These are phyloP conservation scores for Sarcophilus harrisii DNA, from an alignment of 2,797 vertebrate species.

Conservation along the genomic window DNA sequence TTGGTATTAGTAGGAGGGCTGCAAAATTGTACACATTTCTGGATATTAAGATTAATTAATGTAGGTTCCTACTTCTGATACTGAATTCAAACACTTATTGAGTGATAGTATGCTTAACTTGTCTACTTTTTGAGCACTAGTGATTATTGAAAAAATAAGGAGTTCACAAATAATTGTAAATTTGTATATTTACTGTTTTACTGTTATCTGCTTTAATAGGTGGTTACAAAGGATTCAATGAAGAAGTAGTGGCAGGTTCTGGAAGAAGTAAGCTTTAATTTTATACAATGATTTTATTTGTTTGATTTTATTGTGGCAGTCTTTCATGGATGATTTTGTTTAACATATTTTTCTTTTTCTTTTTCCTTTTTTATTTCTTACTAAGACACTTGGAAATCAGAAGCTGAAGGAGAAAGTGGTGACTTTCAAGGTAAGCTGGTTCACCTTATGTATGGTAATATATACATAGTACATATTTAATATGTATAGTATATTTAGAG, in stretches of 20 bases:
- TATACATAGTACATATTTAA: background rate
- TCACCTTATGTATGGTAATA: too few relatives aligned
- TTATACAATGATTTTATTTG: slow-evolving; percentile 16
- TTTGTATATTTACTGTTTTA: slow-evolving; percentile 36
- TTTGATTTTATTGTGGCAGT: slow-evolving; percentile 47
- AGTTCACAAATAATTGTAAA: background rate
- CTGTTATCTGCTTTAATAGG: slow-evolving; percentile 68
- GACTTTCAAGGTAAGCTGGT: slow-evolving; percentile 77
- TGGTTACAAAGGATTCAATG: slow-evolving; percentile 88
- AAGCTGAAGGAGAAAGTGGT: slow-evolving; percentile 72
- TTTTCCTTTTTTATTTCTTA: slow-evolving; percentile 14
- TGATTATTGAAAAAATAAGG: slow-evolving; percentile 13
- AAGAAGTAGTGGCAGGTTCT: slow-evolving; percentile 81
- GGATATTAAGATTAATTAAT: slow-evolving; percentile 31
- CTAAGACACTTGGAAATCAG: slow-evolving; percentile 79
- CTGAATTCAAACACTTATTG: slow-evolving; percentile 11
- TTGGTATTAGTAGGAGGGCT: background rate
- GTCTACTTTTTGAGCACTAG: slow-evolving; percentile 26
- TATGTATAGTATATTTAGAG: slow-evolving; percentile 19
- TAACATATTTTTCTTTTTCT: background rate
- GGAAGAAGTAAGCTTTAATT: slow-evolving; percentile 75
- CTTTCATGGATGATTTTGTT: background rate
- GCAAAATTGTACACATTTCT: slow-evolving; percentile 28
- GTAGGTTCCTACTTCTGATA: background rate
- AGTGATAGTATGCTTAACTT: background rate